Percentiles rank a stretch among this genome's conserved stretches.
These are phyloP conservation scores for Drosophila borealis DNA, from an alignment of 2,888 invertebrate species.

Conservation along the genomic window DNA sequence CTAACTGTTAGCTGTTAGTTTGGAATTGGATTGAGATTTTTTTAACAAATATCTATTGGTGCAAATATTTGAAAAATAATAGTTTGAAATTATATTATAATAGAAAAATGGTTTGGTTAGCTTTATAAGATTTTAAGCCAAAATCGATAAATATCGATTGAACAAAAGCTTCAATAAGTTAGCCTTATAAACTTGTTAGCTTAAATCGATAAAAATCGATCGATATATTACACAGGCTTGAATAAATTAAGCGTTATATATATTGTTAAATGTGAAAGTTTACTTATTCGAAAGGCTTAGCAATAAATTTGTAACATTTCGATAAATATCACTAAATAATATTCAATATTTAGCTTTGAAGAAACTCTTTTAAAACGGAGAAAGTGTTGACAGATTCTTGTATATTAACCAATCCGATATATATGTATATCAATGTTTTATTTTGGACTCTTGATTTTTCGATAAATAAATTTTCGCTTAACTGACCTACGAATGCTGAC, in stretches of 20 bases:
- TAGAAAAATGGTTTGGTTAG: too few relatives aligned
- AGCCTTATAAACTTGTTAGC: neutral
- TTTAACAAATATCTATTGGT: neutral
- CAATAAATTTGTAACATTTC: too few relatives aligned
- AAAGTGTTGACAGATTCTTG: neutral
- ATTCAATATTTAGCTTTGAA: too few relatives aligned
- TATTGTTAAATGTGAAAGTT: too few relatives aligned
- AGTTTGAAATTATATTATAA: too few relatives aligned
- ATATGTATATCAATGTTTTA: too few relatives aligned
- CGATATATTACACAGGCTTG: neutral
- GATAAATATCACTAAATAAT: too few relatives aligned
- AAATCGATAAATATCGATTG: neutral
- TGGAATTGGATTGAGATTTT: neutral
- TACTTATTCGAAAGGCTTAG: too few relatives aligned
- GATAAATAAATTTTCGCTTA: neutral
- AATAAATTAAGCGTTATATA: too few relatives aligned
- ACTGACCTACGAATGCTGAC: slow-evolving; percentile 8
- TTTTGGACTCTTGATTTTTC: neutral
- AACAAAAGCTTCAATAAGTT: neutral
- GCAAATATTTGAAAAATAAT: too few relatives aligned
- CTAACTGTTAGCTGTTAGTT: neutral
- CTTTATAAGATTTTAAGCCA: neutral
- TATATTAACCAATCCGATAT: neutral
- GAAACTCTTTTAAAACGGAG: too few relatives aligned
- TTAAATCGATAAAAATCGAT: neutral